Conservation (phyloP, 2,888 invertebrate genomes). For the Drosophila maculinotata region DNA sequence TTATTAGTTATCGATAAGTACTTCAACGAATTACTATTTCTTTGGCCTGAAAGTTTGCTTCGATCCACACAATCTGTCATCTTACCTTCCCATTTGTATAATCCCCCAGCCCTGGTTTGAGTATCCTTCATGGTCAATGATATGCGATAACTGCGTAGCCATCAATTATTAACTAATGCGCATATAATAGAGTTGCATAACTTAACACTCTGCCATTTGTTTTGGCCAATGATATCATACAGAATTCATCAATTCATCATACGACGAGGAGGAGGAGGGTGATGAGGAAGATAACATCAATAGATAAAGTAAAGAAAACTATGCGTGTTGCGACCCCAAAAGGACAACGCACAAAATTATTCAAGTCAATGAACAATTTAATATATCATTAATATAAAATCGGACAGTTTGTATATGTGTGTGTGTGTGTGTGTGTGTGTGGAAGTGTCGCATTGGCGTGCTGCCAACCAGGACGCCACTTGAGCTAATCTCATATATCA, state of each 20-base stretch:
- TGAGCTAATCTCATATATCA: slow-evolving; percentile 81
- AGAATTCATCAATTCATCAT: slow-evolving; percentile 71
- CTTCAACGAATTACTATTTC: no score
- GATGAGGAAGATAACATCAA: slow-evolving; percentile 1
- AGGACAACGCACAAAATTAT: slow-evolving; percentile 76
- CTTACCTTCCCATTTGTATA: neutral
- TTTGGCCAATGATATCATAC: slow-evolving; percentile 32
- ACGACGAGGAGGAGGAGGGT: slow-evolving; percentile 14
- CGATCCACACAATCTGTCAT: slow-evolving; percentile 11
- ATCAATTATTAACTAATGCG: slow-evolving; percentile 73
- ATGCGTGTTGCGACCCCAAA: slow-evolving; percentile 56
- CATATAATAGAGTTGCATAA: slow-evolving; percentile 72
- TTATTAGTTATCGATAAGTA: no score
- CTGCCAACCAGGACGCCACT: slow-evolving; percentile 71
- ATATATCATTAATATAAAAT: slow-evolving; percentile 81
- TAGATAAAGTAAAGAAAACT: slow-evolving; percentile 40
- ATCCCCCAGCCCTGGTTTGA: slow-evolving; percentile 5
- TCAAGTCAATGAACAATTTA: slow-evolving; percentile 81
- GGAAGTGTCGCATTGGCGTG: slow-evolving; percentile 72
- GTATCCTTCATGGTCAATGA: slow-evolving; percentile 25
- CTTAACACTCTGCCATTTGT: slow-evolving; percentile 54
- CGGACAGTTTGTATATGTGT: slow-evolving; percentile 67
- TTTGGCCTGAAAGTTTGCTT: no score
- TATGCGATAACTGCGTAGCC: slow-evolving; percentile 23
- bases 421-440: slow-evolving; percentile 50